Evolutionary conservation across 2,797 vertebrate species (phyloP), one percentile per base, ranked within the genome.

Genomic region (Tenualosa thibaudeaui): DNA sequence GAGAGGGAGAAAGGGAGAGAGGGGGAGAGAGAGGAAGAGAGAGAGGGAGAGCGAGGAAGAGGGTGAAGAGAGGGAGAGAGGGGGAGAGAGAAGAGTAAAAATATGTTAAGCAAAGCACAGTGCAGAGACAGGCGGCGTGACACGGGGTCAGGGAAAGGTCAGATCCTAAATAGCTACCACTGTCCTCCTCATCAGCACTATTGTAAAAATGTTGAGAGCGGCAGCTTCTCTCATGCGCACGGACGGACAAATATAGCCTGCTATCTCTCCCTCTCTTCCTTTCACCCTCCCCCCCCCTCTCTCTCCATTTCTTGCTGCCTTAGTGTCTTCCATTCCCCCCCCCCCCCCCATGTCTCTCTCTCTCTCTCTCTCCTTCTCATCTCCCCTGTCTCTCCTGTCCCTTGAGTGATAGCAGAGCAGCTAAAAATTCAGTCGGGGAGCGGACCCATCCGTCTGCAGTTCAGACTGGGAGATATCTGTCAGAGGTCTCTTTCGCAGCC

Each of bases 141-240:
- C 85, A 87, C 83, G 84, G 83, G 84, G 86, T 60, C 71, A 46
- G 46, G 7, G 81, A 84, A 60, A 89, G 86, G 86, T 88, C 87
- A 88, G 19, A 26, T 82, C 84, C 84, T 60, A 86, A 85, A 71
- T 65, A 60, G 85, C 81, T 62, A 51, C 37, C 7, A 24, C 4
- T 60, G 53, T 85, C 82, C 86, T 37, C 84, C 88, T 85, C 53
- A 85, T 87, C 88, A 89, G 84, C 88, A 87, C 78, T 85, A 84
- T 81, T 85, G 81, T 83, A 83, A 86, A 88, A 88, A 82, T 85
- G 89, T 81, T 82, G 86, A 88, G 82, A 88, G 85, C 81, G 43
- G 83, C 87, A 88, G 78, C 87, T 86, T 84, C 51, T 26, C 86
- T 85, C 12, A 1, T 85, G 86, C 88, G 86, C 84, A 84, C 31